Evolutionary conservation across 2,113 vertebrate genomes (phyloP).

Genomic region (Corydoras sp.): DNA sequence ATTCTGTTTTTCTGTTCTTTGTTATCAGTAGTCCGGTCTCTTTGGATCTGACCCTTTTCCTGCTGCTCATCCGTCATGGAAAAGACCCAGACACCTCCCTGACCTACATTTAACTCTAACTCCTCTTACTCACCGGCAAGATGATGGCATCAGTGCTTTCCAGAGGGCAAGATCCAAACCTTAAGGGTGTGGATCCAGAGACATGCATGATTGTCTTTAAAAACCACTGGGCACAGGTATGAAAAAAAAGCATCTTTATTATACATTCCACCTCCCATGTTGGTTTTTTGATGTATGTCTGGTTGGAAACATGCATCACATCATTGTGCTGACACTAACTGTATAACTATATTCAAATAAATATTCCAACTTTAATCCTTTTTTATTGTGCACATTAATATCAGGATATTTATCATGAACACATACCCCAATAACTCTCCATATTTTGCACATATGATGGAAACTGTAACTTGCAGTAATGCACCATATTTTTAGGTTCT

Average conservation of each 20-base stretch:
- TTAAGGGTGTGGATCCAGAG: conserved; percentile 89
- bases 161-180: conserved; percentile 71
- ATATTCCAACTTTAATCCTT: no score
- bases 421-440: no score
- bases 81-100: conserved; percentile 1
- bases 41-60: background rate
- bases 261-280: no score
- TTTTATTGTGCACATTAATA: no score
- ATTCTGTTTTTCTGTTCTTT: background rate
- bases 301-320: no score
- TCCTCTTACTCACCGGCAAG: conserved; percentile 45
- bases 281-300: no score
- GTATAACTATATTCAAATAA: no score
- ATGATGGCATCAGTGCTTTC: conserved; percentile 76
- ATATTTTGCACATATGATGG: no score
- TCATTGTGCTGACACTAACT: no score
- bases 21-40: background rate
- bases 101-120: conserved; percentile 47
- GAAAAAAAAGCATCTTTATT: background rate
- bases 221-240: conserved; percentile 94
- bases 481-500: conserved; percentile 67
- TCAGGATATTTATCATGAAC: no score
- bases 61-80: background rate
- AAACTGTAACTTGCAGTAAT: background rate
- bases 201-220: conserved; percentile 97